Conservation (phyloP, 2,888 invertebrate genomes). For the Ferrisia virgata region DNA sequence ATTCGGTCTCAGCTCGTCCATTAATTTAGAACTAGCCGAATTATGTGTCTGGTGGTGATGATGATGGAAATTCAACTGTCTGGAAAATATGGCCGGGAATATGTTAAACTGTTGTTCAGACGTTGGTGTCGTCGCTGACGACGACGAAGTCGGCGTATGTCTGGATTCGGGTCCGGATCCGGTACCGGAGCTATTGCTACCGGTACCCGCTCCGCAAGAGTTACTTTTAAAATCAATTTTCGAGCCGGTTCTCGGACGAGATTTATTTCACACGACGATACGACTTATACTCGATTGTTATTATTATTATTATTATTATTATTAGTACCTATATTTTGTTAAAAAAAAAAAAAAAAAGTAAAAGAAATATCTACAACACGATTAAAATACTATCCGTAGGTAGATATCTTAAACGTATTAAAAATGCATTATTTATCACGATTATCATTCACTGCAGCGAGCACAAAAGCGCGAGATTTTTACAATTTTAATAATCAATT, state of each 20-base stretch:
- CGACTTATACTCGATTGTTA: no score
- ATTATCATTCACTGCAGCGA: no score
- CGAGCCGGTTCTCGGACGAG: conserved; percentile 46
- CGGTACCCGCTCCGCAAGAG: conserved; percentile 53
- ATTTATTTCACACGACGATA: neutral
- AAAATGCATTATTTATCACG: no score
- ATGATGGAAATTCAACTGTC: conserved; percentile 72
- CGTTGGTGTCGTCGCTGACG: conserved; percentile 52
- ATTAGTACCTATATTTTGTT: no score
- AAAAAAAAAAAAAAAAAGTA: no score
- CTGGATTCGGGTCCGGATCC: conserved; percentile 46
- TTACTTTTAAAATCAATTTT: conserved; percentile 50
- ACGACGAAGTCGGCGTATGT: conserved; percentile 54
- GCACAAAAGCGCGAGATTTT: no score
- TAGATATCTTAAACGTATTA: no score
- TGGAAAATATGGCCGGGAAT: conserved; percentile 85
- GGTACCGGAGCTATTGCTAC: conserved; percentile 49
- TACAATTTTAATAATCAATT: no score
- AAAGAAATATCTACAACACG: no score
- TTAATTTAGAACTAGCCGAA: conserved; percentile 60
- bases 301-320: no score
- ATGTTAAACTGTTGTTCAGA: conserved; percentile 77
- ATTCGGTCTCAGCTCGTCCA: conserved; percentile 83
- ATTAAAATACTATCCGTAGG: no score
- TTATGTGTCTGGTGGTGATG: conserved; percentile 48